Percentiles rank a stretch among this genome's conserved stretches.
Evolutionary conservation across 2,797 vertebrate genomes (phyloP).

Genomic region (Gymnopithys bicolor): DNA sequence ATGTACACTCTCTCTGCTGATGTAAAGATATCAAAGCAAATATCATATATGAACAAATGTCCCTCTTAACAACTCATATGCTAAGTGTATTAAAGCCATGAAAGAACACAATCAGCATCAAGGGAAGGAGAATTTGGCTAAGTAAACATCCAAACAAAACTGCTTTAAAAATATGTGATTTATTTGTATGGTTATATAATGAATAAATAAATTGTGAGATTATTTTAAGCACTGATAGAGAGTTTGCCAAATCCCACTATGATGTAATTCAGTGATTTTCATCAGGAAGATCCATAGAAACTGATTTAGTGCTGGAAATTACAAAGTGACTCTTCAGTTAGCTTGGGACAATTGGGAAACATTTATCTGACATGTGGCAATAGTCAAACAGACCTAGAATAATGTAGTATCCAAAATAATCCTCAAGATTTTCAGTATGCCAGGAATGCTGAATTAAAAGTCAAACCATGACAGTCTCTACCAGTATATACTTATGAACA

Average conservation of each 20-base stretch:
- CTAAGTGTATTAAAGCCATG: neutral
- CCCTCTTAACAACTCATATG: neutral
- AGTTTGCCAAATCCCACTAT: neutral
- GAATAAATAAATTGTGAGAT: neutral
- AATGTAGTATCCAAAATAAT: neutral
- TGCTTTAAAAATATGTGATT: rapidly evolving
- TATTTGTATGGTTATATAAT: neutral
- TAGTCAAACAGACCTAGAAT: neutral
- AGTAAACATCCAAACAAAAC: neutral
- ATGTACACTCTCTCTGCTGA: neutral
- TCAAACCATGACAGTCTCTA: slow-evolving; percentile 15
- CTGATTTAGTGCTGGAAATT: neutral
- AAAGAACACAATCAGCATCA: neutral
- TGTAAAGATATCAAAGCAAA: neutral
- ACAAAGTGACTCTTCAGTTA: neutral
- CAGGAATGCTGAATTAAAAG: slow-evolving; percentile 1
- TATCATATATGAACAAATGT: neutral
- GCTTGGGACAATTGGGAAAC: neutral
- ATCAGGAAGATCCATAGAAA: neutral
- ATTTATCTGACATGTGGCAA: neutral
- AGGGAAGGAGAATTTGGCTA: neutral
- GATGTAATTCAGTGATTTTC: neutral
- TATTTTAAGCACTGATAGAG: neutral
- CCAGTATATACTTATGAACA: slow-evolving; percentile 42
- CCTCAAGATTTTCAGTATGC: slow-evolving; percentile 3